Base-by-base conservation (phyloP, 2,113 vertebrate genomes). In the Origma solitaria region DNA sequence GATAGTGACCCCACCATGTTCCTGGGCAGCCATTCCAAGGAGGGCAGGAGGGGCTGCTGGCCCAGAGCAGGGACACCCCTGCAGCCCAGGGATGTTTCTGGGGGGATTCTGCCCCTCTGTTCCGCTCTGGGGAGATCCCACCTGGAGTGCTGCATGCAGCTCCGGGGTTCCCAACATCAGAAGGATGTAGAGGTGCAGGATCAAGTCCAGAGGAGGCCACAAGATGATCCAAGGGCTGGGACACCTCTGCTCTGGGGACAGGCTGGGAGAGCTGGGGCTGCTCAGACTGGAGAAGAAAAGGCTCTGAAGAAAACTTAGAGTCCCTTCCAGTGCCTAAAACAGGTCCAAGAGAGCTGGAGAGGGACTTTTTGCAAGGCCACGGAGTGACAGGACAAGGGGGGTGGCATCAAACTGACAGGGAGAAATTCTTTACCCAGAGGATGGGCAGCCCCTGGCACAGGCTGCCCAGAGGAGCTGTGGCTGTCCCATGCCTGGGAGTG, bases 241-340 rank as follows among this genome's bases (percentile, higher is more conserved):
- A 30, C 4, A 5, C 13, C 64, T n/a, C 47, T n/a, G 54, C n/a
- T 28, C 12, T 69, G 38, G 19, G 23, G 4, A 53, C 13, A 49
- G 56, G 20, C 42, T 88, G 76, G 38, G 66, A 64, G 50, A 57
- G 20, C 35, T 57, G 25, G 31, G 47, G 42, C 17, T 72, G 25
- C 12, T 18, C 42, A 88, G n/a, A 13, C 30, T 71, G 49, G 25
- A 40, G 47, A 57, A 66, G 24, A 44, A 12, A 65, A 42, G 50
- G 27, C 9, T 65, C 22, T 0, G 0, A 7, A 15, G 31, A 42
- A 49, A 72, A 35, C 35, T 27, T 1, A 49, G 31, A 80, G 35
- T 13, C 35, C 35, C 31, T 64, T 64, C 2, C 31, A 64, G 31
- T 13, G 21, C 21, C 42, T 27, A 9, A 31, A 80, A n/a, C 11